Evolutionary conservation across 2,113 vertebrate genomes (phyloP).

Genomic region (Cochlearius cochlearius): DNA sequence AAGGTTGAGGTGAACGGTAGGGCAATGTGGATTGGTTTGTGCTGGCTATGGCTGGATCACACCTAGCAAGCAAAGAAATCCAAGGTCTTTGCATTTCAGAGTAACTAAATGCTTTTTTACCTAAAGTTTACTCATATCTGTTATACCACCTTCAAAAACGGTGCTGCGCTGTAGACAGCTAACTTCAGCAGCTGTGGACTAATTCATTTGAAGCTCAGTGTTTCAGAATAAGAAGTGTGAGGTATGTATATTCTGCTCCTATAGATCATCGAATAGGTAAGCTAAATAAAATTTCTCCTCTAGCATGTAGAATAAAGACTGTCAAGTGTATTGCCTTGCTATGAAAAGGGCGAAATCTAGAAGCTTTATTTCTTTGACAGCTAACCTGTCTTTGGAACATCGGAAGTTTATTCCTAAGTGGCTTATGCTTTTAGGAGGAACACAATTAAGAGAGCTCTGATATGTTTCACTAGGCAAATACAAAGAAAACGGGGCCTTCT

Average conservation of each 20-base stretch:
- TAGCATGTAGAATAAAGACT: background rate
- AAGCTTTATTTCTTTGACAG: conserved; percentile 52
- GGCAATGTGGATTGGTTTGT: conserved; percentile 34
- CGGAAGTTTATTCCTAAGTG: conserved; percentile 47
- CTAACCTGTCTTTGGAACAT: conserved; percentile 40
- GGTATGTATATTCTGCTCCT: conserved; percentile 12
- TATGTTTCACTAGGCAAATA: conserved; percentile 68
- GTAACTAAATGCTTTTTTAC: conserved; percentile 52
- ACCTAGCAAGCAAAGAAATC: conserved; percentile 45
- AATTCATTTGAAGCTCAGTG: background rate
- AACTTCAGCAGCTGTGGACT: conserved; percentile 13
- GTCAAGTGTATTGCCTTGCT: conserved; percentile 5
- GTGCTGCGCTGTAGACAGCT: background rate
- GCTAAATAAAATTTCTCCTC: conserved; percentile 56
- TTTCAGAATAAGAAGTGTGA: background rate
- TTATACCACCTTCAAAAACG: background rate
- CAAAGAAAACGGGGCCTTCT: conserved; percentile 22
- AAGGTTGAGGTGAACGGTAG: conserved; percentile 75
- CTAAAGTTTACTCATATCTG: conserved; percentile 8
- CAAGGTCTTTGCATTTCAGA: background rate
- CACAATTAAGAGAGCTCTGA: conserved; percentile 61
- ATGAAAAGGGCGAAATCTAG: conserved; percentile 36
- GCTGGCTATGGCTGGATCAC: conserved; percentile 32
- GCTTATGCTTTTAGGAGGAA: conserved; percentile 30
- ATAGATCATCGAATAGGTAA: conserved; percentile 38